phyloP scores from a whole-genome alignment of 2,888 invertebrate genomes.

The Xestia ashworthii region DNA sequence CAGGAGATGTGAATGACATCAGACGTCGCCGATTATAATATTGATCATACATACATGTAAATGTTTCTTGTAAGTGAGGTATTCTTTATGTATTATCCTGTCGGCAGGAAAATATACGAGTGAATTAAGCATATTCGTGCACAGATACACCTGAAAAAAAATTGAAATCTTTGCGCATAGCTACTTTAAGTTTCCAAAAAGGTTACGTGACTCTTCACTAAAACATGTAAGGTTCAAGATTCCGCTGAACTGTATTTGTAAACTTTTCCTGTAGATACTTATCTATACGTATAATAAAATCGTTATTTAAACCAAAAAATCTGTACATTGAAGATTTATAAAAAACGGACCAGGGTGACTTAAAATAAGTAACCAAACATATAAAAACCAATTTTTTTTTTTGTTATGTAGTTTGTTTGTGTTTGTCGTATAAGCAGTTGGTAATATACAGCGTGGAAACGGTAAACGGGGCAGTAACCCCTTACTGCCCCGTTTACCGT shows the following conservation, averaged over 20 bases:
- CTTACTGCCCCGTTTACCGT: no score
- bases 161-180: slow-evolving; percentile 51
- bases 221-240: slow-evolving; percentile 3
- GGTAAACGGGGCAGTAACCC: no score
- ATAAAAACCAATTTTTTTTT: no score
- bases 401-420: no score
- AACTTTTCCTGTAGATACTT: not conserved
- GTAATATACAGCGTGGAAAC: no score
- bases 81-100: slow-evolving; percentile 58
- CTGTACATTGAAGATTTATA: no score
- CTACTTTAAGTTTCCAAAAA: slow-evolving; percentile 36
- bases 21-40: slow-evolving; percentile 49
- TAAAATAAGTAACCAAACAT: no score
- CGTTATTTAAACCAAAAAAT: no score
- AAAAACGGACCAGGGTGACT: no score
- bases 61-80: slow-evolving; percentile 34
- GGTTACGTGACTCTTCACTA: slow-evolving; percentile 12
- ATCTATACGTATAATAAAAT: no score
- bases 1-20: slow-evolving; percentile 56
- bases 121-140: slow-evolving; percentile 56
- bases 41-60: slow-evolving; percentile 53
- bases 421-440: no score
- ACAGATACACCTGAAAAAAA: slow-evolving; percentile 58
- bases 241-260: not conserved
- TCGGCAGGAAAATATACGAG: slow-evolving; percentile 42